These are phyloP conservation scores for Peromyscus aztecus DNA, from an alignment of 2,797 vertebrate genomes.

Conservation along the genomic window DNA sequence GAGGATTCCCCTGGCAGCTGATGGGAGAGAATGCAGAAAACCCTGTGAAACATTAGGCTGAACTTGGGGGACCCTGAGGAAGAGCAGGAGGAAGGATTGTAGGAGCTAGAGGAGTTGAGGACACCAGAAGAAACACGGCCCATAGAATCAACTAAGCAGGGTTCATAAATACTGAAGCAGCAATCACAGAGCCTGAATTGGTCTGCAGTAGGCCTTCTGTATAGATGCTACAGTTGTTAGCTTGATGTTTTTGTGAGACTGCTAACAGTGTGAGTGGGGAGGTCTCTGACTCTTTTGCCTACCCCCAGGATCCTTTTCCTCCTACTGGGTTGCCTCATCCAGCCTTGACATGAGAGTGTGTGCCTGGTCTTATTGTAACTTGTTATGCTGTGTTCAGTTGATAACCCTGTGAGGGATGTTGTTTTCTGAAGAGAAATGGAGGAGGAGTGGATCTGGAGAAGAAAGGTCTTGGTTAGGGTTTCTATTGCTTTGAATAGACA, in stretches of 20 bases:
- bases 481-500: too few species aligned
- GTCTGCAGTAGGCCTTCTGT: background rate
- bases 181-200: background rate
- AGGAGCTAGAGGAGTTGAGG: background rate
- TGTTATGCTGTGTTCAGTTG: background rate
- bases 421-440: background rate
- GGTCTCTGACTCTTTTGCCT: background rate
- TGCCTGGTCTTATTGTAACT: background rate
- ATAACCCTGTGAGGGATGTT: background rate
- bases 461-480: background rate
- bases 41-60: background rate
- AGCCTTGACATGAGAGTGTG: background rate
- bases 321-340: background rate
- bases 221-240: background rate
- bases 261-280: background rate
- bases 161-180: background rate
- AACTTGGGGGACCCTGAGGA: background rate
- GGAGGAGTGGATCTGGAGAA: background rate
- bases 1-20: background rate
- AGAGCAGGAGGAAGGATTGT: background rate
- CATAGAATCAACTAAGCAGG: background rate
- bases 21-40: background rate
- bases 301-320: background rate
- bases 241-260: background rate
- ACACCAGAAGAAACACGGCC: background rate